Conservation (phyloP, 2,888 invertebrate species). For the Philhelius pedissequus region DNA sequence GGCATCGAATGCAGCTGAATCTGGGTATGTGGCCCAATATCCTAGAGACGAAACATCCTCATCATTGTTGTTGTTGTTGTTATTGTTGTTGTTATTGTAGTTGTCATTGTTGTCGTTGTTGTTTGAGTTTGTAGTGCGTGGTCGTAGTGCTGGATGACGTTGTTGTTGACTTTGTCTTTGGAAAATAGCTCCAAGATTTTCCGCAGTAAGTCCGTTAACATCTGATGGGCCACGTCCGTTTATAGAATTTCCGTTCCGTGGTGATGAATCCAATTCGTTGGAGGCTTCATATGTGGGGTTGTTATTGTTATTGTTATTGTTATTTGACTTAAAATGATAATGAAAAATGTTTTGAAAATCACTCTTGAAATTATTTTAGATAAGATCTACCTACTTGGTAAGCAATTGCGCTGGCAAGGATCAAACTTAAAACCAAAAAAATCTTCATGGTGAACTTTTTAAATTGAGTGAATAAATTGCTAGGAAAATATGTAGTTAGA, state of each 20-base stretch:
- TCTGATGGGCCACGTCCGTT: neutral
- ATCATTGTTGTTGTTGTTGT: neutral
- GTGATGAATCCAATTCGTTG: neutral
- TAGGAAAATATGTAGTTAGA: neutral
- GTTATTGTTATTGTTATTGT: neutral
- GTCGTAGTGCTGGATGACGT: neutral
- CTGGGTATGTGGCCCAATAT: slow-evolving; percentile 46
- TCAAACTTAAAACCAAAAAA: neutral
- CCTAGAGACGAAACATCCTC: slow-evolving; percentile 13
- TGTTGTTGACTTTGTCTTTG: neutral
- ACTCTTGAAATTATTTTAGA: neutral
- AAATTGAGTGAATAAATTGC: neutral
- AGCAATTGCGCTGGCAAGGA: slow-evolving; percentile 5
- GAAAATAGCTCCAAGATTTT: slow-evolving; percentile 4
- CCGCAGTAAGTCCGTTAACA: slow-evolving; percentile 7
- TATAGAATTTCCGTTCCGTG: neutral
- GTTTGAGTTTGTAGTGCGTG: neutral
- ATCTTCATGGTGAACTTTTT: neutral
- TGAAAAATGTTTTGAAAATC: neutral
- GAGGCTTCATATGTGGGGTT: neutral
- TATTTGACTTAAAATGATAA: neutral
- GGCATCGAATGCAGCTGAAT: slow-evolving; percentile 52
- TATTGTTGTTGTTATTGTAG: neutral
- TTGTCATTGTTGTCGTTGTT: neutral
- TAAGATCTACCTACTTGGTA: neutral